Evolutionary conservation across 2,888 invertebrate genomes (phyloP).

Genomic region (Synanthedon tipuliformis): DNA sequence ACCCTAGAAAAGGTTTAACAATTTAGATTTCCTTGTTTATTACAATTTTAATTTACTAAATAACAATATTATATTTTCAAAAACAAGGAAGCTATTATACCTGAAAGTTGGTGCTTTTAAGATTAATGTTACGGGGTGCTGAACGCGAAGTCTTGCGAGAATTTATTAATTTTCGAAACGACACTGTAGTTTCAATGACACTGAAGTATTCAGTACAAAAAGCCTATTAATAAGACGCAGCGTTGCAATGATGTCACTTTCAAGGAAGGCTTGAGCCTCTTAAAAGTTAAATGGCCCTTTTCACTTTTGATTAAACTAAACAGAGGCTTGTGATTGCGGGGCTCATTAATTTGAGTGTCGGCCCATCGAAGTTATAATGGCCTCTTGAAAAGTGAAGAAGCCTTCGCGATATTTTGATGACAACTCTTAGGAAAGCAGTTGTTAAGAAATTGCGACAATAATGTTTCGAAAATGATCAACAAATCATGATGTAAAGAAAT

Average conservation of each 20-base stretch:
- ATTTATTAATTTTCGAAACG: no score
- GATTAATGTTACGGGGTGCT: no score
- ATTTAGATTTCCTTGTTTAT: no score
- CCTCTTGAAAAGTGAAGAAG: conserved; percentile 10
- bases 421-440: neutral
- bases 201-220: neutral
- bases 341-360: conserved; percentile 38
- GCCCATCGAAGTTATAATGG: conserved; percentile 42
- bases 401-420: neutral
- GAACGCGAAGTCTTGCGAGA: no score
- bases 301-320: conserved; percentile 48
- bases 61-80: no score
- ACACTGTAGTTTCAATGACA: neutral
- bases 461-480: no score
- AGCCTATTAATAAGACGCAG: neutral
- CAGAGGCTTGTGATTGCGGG: conserved; percentile 26
- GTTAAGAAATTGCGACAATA: neutral
- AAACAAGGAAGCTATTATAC: no score
- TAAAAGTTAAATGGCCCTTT: conserved; percentile 44
- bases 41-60: no score
- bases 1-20: no score
- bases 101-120: no score
- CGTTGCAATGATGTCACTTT: conserved; percentile 2
- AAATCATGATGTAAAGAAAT: no score
- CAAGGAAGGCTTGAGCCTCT: neutral